Base-by-base conservation (phyloP, 2,797 vertebrate genomes). In the Brachymystax lenok region DNA sequence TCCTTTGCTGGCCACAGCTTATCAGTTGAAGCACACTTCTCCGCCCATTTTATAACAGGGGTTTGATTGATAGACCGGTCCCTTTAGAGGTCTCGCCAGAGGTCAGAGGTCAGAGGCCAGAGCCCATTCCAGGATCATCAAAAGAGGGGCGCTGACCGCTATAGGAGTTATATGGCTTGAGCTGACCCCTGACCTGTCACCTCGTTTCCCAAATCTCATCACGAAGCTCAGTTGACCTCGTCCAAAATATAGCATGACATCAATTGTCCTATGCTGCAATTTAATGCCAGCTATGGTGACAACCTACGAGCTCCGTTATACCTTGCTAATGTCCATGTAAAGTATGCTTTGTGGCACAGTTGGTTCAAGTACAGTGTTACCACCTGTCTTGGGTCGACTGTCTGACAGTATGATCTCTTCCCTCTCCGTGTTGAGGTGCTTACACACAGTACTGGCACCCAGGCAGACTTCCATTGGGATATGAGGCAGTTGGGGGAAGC, bases 381-480 rank as follows among this genome's bases (percentile, higher is more conserved):
- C n/a, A 19, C 1, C n/a, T 59, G 56, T 7, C 19, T 59, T n/a
- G 16, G 16, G 1, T 6, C 54, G 5, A n/a, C 56, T 46, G 40
- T 13, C 10, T 59, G 56, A 59, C 3, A 3, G 17, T 59, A 59
- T 19, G 7, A n/a, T 59, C 8, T n/a, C 19, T n/a, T 59, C n/a
- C n/a, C 56, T 59, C 5, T 59, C 56, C 1, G 19, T 59, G 19
- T 59, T 59, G 56, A 59, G 68, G n/a, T 12, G 13, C 69, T 70
- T 70, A 19, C 40, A 70, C 35, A 35, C 71, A 40, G 74, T 50
- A 59, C 7, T 7, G 56, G 56, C 56, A 59, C 19, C n/a, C 19
- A 59, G 21, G n/a, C 21, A 73, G 61, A 64, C 77, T 70, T 79
- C 78, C 68, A 68, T n/a, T 40, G 33, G 68, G 21, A 63, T 30